These are phyloP conservation scores for Pachyseris speciosa DNA, from an alignment of 64 coral and sea anemone genomes.

Conservation along the genomic window DNA sequence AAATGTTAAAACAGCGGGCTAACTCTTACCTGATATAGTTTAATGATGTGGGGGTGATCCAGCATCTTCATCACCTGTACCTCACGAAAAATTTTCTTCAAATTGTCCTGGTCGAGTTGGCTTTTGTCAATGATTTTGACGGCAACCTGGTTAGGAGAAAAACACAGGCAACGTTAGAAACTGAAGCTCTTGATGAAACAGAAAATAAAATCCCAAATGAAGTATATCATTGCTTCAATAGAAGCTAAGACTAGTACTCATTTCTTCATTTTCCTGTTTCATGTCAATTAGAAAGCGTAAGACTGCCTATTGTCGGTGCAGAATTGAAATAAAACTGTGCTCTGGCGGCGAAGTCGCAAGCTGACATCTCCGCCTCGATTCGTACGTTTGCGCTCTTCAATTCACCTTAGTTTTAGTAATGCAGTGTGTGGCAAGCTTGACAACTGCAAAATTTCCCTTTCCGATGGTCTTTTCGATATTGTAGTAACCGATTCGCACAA, in stretches of 20 bases:
- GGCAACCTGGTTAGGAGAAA: slow-evolving; percentile 84
- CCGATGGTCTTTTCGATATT: slow-evolving; percentile 99
- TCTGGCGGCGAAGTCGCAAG: slow-evolving; percentile 56
- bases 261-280: background rate
- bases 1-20: background rate
- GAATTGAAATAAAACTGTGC: background rate
- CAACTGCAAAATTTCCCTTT: slow-evolving; percentile 99
- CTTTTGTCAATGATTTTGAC: slow-evolving; percentile 99
- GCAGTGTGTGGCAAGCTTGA: slow-evolving; percentile 97
- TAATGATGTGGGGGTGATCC: slow-evolving; percentile 98
- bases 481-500: slow-evolving; percentile 96
- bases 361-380: background rate
- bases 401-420: slow-evolving; percentile 95
- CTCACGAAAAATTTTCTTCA: slow-evolving; percentile 98
- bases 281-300: slow-evolving; percentile 29
- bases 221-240: background rate
- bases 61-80: slow-evolving; percentile 98
- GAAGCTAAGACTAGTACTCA: background rate
- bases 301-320: slow-evolving; percentile 15
- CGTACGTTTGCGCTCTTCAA: background rate
- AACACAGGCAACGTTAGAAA: slow-evolving; percentile 59
- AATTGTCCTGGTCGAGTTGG: slow-evolving; percentile 95
- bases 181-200: background rate
- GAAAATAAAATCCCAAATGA: background rate
- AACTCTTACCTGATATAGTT: slow-evolving; percentile 90